phyloP scores from a whole-genome alignment of 2,888 invertebrate genomes.

The Cataglyphis livida region DNA sequence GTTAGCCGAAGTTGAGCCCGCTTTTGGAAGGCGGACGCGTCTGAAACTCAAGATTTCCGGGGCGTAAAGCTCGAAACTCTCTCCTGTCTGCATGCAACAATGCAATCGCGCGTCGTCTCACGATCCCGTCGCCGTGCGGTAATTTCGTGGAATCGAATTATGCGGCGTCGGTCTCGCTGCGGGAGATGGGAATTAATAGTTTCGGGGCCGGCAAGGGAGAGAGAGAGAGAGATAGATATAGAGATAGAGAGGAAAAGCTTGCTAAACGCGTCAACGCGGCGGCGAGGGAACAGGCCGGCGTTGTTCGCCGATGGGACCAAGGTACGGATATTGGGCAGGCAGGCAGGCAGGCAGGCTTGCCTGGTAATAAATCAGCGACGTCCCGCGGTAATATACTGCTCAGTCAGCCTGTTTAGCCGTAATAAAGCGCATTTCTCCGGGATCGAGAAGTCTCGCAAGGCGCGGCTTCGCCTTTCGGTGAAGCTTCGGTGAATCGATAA shows the following conservation, averaged over 20 bases:
- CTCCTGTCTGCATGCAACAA: slow-evolving; percentile 23
- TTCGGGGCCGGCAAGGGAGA: slow-evolving; percentile 68
- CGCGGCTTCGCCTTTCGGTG: not conserved
- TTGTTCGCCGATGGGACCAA: slow-evolving; percentile 64
- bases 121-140: slow-evolving; percentile 39
- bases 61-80: slow-evolving; percentile 45
- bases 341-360: slow-evolving; percentile 75
- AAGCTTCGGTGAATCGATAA: slow-evolving; percentile 2
- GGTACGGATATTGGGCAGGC: slow-evolving; percentile 78
- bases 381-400: slow-evolving; percentile 79
- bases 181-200: slow-evolving; percentile 82
- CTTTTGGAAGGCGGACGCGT: not conserved
- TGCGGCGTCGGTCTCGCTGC: slow-evolving; percentile 43
- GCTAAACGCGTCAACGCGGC: slow-evolving; percentile 29
- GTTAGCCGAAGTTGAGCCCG: slow-evolving; percentile 10
- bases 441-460: slow-evolving; percentile 43
- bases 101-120: slow-evolving; percentile 47
- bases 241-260: slow-evolving; percentile 71
- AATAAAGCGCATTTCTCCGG: slow-evolving; percentile 76
- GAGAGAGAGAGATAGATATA: not conserved
- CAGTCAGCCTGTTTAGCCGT: slow-evolving; percentile 81
- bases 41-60: slow-evolving; percentile 21
- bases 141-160: slow-evolving; percentile 51
- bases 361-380: slow-evolving; percentile 79
- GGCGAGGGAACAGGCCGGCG: slow-evolving; percentile 35